Evolutionary conservation across 2,797 vertebrate species (phyloP).

Genomic region (Coregonus sp.): DNA sequence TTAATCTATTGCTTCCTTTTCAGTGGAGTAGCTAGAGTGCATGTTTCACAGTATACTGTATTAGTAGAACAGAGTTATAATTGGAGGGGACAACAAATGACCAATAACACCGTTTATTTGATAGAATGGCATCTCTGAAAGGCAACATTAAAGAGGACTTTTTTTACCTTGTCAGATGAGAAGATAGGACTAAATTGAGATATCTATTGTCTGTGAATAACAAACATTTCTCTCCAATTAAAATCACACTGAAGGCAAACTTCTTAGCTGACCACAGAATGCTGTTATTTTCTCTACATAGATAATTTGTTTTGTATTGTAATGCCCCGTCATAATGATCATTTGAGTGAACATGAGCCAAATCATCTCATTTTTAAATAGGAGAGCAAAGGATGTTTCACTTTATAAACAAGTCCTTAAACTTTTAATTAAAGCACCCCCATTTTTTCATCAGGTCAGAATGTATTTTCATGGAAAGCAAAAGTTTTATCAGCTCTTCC

Average conservation of each 20-base stretch:
- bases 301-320: neutral
- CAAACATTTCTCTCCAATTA: conserved; percentile 25
- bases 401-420: neutral
- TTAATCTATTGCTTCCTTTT: neutral
- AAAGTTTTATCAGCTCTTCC: neutral
- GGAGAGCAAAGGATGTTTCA: neutral
- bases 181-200: neutral
- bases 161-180: too few species aligned
- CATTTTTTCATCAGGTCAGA: neutral
- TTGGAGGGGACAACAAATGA: too few species aligned
- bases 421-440: neutral
- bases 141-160: too few species aligned
- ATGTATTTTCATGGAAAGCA: neutral
- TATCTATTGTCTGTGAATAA: conserved; percentile 10
- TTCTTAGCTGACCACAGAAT: neutral
- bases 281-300: neutral
- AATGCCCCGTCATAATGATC: conserved; percentile 7
- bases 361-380: too few species aligned
- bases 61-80: too few species aligned
- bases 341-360: conserved; percentile 1
- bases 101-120: too few species aligned
- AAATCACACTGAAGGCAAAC: conserved; percentile 18
- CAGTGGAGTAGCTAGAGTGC: neutral
- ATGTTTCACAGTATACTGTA: neutral
- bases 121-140: too few species aligned